phyloP scores from a whole-genome alignment of 2,888 invertebrate species.

The Stenolophus ochropezus region DNA sequence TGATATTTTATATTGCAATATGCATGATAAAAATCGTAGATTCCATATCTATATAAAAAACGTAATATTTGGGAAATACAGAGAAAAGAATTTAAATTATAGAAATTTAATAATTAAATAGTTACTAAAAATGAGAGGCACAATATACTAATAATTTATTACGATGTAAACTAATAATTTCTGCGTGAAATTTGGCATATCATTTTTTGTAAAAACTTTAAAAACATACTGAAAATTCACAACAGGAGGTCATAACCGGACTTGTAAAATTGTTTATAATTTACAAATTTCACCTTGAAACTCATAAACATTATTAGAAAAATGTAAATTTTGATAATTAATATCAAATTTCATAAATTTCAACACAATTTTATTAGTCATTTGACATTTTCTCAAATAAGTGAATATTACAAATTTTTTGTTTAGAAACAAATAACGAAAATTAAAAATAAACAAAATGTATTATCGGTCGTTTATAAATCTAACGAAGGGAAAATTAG shows the following conservation, averaged over 20 bases:
- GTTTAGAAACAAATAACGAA: background rate
- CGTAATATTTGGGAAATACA: too few species aligned
- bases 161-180: background rate
- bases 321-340: background rate
- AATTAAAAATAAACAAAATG: too few species aligned
- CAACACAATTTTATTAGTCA: background rate
- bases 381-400: background rate
- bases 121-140: too few species aligned
- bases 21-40: too few species aligned
- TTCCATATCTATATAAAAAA: too few species aligned
- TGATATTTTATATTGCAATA: too few species aligned
- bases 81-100: too few species aligned
- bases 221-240: background rate
- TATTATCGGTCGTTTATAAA: too few species aligned
- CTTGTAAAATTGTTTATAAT: background rate
- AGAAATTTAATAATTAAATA: too few species aligned
- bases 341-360: conserved; percentile 19
- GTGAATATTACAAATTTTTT: background rate
- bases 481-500: too few species aligned
- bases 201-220: background rate
- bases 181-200: background rate
- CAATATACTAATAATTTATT: too few species aligned
- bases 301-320: background rate
- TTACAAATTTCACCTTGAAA: background rate
- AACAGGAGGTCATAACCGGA: background rate